A percentile compares a stretch with the other conserved stretches of the same genome.
phyloP scores from a whole-genome alignment of 2,113 vertebrate species.

The Rhadina sibilatrix region DNA sequence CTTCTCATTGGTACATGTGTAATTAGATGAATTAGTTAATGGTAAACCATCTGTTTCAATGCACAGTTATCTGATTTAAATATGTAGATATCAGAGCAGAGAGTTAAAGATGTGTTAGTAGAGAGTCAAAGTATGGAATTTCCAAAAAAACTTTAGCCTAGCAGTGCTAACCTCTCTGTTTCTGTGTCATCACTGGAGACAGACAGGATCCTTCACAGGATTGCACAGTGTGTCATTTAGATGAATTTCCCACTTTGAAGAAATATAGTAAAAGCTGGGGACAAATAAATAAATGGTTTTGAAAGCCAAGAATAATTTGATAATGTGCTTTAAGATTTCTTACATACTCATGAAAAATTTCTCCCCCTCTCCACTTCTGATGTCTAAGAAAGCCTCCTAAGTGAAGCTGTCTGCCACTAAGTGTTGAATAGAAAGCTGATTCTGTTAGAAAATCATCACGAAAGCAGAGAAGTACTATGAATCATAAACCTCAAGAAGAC shows the following conservation, averaged over 20 bases:
- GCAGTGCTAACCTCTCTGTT: not conserved
- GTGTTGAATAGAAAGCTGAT: not conserved
- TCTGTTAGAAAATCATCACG: conserved; percentile 18
- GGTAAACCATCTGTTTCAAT: not conserved
- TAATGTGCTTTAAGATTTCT: not conserved
- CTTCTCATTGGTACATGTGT: not conserved
- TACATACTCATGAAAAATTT: not conserved
- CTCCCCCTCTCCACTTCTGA: not conserved
- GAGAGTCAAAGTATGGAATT: not conserved
- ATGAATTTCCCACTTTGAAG: not conserved
- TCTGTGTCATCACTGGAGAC: not conserved
- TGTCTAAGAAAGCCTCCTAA: not conserved
- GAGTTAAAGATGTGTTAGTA: not conserved
- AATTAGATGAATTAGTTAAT: not conserved
- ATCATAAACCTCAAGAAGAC: conserved; percentile 44
- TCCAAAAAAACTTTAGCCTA: not conserved
- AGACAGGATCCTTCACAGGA: not conserved
- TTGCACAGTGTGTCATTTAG: not conserved
- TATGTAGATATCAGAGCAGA: not conserved
- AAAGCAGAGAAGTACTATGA: conserved; percentile 11
- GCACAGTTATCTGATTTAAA: not conserved
- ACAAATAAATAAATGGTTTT: not conserved
- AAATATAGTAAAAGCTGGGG: not conserved
- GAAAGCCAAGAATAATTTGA: not conserved
- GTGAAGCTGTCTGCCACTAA: not conserved